Evolutionary conservation across 2,888 invertebrate genomes (phyloP).

Genomic region (Halocaridina rubra): DNA sequence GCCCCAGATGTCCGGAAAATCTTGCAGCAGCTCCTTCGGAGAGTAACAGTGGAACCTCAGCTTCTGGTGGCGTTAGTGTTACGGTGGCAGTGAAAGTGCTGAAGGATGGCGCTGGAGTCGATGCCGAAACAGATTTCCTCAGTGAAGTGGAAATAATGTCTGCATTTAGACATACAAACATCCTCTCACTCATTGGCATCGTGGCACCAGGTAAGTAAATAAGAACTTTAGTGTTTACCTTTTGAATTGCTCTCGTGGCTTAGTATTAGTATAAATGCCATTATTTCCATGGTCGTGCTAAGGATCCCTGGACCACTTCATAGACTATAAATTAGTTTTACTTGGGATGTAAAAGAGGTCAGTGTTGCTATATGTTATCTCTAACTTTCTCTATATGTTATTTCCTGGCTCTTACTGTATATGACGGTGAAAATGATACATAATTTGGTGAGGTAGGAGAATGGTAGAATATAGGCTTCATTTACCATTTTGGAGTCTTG

Average conservation of each 20-base stretch:
- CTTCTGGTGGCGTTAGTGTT: slow-evolving; percentile 67
- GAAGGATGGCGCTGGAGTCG: slow-evolving; percentile 80
- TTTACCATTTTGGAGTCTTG: too few relatives aligned
- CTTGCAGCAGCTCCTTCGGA: neutral
- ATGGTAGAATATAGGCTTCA: too few relatives aligned
- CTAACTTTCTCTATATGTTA: too few relatives aligned
- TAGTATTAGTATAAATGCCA: too few relatives aligned
- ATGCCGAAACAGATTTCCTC: slow-evolving; percentile 81
- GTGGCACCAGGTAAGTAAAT: slow-evolving; percentile 76
- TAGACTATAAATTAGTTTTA: too few relatives aligned
- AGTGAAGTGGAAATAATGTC: slow-evolving; percentile 77
- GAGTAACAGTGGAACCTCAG: neutral
- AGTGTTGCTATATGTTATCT: too few relatives aligned
- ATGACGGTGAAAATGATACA: too few relatives aligned
- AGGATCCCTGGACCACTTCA: too few relatives aligned
- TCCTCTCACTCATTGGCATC: slow-evolving; percentile 75
- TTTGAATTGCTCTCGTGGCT: neutral
- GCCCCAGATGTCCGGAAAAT: neutral
- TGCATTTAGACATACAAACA: neutral
- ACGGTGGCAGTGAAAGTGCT: slow-evolving; percentile 84
- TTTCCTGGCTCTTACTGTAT: too few relatives aligned
- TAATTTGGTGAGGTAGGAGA: too few relatives aligned
- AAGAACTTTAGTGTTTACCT: neutral
- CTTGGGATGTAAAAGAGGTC: too few relatives aligned
- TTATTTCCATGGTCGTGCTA: too few relatives aligned